Percentiles rank a stretch among this genome's conserved stretches.
phyloP scores from a whole-genome alignment of 2,113 vertebrate species.

The Micronycteris hirsuta region DNA sequence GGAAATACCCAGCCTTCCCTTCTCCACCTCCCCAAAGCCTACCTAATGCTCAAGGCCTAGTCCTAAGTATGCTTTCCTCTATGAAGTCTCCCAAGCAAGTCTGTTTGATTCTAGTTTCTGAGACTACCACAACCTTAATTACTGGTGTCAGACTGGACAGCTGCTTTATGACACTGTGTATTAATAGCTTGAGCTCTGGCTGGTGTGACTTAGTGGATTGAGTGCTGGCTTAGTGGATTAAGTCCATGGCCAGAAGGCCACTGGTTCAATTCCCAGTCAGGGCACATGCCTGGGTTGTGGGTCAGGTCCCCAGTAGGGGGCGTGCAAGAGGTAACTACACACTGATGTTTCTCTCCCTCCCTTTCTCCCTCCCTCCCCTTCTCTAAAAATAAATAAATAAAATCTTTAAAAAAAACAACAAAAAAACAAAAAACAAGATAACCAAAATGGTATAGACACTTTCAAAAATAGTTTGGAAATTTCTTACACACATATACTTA shows the following conservation, averaged over 20 bases:
- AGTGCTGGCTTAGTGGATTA: no score
- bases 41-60: not conserved
- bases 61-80: not conserved
- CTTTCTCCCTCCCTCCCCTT: no score
- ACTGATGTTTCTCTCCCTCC: no score
- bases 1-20: not conserved
- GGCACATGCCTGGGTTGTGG: no score
- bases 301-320: no score
- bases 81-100: not conserved
- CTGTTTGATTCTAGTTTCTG: not conserved
- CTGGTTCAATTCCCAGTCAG: no score
- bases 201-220: no score
- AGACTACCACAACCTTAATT: not conserved
- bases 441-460: not conserved
- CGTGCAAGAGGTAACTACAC: no score
- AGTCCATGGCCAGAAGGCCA: no score
- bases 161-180: not conserved
- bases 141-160: not conserved
- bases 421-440: not conserved
- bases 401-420: no score
- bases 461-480: not conserved
- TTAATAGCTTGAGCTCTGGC: not conserved
- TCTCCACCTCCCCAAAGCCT: not conserved
- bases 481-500: not conserved
- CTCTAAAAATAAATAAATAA: no score